Base-by-base conservation (phyloP, 2,888 invertebrate species). In the Chymomyza fuscimana region DNA sequence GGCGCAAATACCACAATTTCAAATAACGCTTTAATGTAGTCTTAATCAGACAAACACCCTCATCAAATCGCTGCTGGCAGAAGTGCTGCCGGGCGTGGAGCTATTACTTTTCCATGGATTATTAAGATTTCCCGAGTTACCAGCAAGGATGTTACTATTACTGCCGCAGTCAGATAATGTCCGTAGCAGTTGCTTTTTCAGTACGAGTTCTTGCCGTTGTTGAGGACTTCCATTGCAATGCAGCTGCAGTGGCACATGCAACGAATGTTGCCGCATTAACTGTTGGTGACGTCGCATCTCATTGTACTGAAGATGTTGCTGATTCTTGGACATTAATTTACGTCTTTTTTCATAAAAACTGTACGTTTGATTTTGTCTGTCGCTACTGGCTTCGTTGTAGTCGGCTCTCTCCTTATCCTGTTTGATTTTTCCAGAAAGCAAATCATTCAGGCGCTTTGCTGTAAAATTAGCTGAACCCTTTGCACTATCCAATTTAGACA, bases 321-420 rank as follows among this genome's bases (percentile, higher is more conserved):
- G 72, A 65, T 56, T 58, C 29, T 66, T 73, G n/a, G 72, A 67
- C 40, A 87, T 6, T 50, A 90, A 71, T 40, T 89, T 87, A 4
- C 89, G 81, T 4, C 89, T 83, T 58, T 82, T 89, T 65, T 89
- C 89, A 63, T 90, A 89, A 70, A 89, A 89, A 36, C 85, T 86
- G 15, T 73, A 80, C 61, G 89, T 86, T 12, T 82, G 87, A 64
- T 78, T 79, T 22, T 74, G 69, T 29, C 81, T 73, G 62, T 80
- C 80, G 9, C 68, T 70, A 65, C 58, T 54, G 50, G 64, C 59
- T 58, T 76, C 79, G 36, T 69, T 71, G 63, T 65, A 52, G 4
- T 83, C 79, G 16, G 50, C 25, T 22, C 71, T 70, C 3, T 81
- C 74, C 51, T 72, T 70, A 2, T 73, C 79, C 6, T 72, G 59